Conservation (phyloP, 2,888 invertebrate genomes). For the Heliconius cydno region DNA sequence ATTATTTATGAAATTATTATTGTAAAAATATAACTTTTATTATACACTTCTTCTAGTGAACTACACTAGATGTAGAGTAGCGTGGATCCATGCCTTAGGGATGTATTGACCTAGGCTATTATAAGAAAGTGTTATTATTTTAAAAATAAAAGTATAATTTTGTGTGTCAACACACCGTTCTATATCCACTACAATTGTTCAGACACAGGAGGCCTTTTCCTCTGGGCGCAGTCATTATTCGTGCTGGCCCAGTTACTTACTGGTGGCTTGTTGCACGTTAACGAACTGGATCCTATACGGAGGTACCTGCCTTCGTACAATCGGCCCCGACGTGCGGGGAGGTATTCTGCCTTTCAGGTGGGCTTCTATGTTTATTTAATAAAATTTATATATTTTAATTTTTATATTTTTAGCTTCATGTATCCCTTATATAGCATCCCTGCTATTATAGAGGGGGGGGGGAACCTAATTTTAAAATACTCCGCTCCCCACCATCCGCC, state of each 20-base stretch:
- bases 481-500: too few relatives aligned
- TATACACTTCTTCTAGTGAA: not conserved
- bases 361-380: too few relatives aligned
- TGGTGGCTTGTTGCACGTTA: constrained; percentile 94
- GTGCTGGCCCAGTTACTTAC: constrained; percentile 96
- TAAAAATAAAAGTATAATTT: not conserved
- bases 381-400: too few relatives aligned
- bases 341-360: constrained; percentile 99
- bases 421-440: too few relatives aligned
- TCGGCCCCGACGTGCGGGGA: constrained; percentile 93
- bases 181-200: not conserved
- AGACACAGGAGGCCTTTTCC: constrained; percentile 86
- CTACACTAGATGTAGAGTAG: not conserved
- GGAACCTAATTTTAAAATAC: not conserved
- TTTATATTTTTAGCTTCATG: too few relatives aligned
- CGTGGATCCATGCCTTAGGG: not conserved
- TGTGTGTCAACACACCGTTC: not conserved
- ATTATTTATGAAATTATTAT: too few relatives aligned
- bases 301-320: constrained; percentile 98
- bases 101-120: not conserved
- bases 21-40: too few relatives aligned
- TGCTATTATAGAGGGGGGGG: too few relatives aligned
- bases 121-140: not conserved
- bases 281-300: constrained; percentile 97
- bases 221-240: constrained; percentile 98